phyloP scores from a whole-genome alignment of 2,113 vertebrate genomes.

The Catagonus wagneri region DNA sequence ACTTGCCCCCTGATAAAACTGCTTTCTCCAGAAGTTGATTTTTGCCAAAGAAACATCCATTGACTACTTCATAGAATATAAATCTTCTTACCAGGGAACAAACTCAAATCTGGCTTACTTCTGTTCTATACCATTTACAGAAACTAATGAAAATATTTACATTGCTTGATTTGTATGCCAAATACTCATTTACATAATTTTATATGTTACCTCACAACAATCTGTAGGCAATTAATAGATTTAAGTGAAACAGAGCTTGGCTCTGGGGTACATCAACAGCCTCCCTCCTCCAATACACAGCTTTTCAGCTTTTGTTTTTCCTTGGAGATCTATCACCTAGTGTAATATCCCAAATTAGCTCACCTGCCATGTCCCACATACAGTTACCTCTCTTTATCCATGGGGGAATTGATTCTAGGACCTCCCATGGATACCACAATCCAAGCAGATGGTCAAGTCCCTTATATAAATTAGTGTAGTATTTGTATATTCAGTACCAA shows the following conservation, averaged over 20 bases:
- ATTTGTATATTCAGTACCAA: no score
- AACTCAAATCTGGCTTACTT: background rate
- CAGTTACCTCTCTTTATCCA: background rate
- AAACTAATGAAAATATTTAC: background rate
- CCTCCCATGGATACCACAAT: background rate
- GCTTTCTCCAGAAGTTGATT: background rate
- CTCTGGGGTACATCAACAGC: background rate
- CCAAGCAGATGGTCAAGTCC: background rate
- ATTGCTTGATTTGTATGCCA: background rate
- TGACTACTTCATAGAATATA: background rate
- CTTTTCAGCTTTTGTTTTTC: background rate
- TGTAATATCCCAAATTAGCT: background rate
- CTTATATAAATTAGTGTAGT: background rate
- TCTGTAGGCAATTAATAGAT: background rate
- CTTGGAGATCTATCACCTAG: background rate
- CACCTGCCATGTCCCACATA: background rate
- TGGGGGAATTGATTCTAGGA: background rate
- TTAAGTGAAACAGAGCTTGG: background rate
- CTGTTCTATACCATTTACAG: background rate
- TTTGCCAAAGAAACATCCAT: background rate
- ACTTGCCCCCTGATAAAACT: background rate
- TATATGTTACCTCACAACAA: background rate
- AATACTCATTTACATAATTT: background rate
- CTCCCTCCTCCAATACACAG: no score
- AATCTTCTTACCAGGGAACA: background rate